Evolutionary conservation across 2,797 vertebrate genomes (phyloP).

Genomic region (Bradypus variegatus): DNA sequence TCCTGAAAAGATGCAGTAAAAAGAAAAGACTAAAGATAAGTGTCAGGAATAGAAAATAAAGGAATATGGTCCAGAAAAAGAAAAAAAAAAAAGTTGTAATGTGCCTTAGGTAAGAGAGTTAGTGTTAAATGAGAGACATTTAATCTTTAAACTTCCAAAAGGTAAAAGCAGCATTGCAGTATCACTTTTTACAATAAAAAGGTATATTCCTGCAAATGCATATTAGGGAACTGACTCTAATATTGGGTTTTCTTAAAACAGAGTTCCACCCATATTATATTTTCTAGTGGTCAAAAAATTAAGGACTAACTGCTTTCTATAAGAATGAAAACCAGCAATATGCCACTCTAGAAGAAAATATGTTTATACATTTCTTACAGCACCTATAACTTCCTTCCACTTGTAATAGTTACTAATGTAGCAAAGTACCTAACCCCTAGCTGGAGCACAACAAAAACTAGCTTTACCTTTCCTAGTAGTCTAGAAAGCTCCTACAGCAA

Average conservation of each 20-base stretch:
- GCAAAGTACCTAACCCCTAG: not conserved
- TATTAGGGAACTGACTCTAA: constrained; percentile 30
- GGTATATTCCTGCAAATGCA: not conserved
- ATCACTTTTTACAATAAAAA: constrained; percentile 8
- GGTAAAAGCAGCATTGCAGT: not conserved
- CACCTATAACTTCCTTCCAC: constrained; percentile 27
- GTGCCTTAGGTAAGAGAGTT: not conserved
- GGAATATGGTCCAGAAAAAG: not conserved
- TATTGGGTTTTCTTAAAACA: constrained; percentile 31
- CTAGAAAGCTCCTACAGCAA: constrained; percentile 3
- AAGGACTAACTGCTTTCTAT: constrained; percentile 25
- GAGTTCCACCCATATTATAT: not conserved
- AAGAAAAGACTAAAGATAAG: not conserved
- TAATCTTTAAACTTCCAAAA: constrained; percentile 32
- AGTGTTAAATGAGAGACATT: constrained; percentile 16
- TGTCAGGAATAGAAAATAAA: constrained; percentile 31
- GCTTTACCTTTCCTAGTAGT: not conserved
- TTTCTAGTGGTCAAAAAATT: constrained; percentile 36
- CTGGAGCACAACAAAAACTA: not conserved
- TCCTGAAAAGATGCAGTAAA: not conserved
- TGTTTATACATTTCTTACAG: constrained; percentile 22
- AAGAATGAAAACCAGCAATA: constrained; percentile 27
- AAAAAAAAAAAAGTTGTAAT: not conserved
- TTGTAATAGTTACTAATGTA: not conserved
- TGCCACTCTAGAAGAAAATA: constrained; percentile 33